Percentiles rank a stretch among this genome's conserved stretches.
These are phyloP conservation scores for Pseudorectes ferrugineus DNA, from an alignment of 2,113 vertebrate species.

Conservation along the genomic window DNA sequence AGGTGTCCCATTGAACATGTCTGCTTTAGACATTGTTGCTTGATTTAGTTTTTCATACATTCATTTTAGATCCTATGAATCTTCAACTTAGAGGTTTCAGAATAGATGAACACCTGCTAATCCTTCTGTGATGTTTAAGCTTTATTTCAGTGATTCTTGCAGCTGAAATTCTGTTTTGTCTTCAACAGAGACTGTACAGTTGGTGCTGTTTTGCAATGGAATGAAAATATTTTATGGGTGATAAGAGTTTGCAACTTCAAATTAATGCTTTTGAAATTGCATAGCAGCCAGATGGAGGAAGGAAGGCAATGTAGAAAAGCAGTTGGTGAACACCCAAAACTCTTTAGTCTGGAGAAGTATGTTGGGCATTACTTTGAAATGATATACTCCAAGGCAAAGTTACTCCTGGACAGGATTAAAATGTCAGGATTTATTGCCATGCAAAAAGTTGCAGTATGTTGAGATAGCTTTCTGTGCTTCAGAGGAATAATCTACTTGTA, in stretches of 20 bases:
- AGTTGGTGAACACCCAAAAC: background rate
- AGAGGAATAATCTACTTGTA: background rate
- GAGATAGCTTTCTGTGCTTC: background rate
- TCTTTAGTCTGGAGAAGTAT: background rate
- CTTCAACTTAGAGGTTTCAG: background rate
- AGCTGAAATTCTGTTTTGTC: background rate
- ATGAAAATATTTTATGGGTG: slow-evolving; percentile 18
- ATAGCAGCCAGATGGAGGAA: background rate
- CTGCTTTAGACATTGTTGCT: background rate
- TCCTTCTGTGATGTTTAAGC: background rate
- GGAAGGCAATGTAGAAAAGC: background rate
- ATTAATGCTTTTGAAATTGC: background rate
- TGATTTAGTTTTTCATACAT: background rate
- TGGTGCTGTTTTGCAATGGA: background rate
- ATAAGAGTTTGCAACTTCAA: background rate
- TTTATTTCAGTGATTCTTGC: background rate
- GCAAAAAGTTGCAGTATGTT: background rate
- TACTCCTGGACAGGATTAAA: background rate
- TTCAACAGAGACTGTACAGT: background rate
- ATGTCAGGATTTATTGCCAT: background rate
- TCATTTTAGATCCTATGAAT: background rate
- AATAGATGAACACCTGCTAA: background rate
- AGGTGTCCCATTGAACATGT: background rate
- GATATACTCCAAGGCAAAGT: background rate
- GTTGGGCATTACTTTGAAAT: background rate